Percentiles rank a stretch among this genome's conserved stretches.
Conservation (phyloP, 2,888 invertebrate species). For the Drosophila nigricruria region DNA sequence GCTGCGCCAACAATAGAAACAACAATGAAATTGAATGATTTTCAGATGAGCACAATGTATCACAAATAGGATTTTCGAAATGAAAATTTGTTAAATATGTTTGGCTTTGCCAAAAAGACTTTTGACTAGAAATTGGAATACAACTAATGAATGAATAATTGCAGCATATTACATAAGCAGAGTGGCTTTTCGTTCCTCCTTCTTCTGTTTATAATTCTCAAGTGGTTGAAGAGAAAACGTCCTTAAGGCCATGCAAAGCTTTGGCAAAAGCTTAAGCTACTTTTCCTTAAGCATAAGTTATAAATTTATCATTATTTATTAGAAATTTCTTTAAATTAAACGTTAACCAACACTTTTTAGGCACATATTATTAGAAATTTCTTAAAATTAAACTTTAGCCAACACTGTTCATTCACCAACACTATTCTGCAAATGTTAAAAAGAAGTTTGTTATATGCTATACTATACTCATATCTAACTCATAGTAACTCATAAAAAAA, state of each 20-base stretch:
- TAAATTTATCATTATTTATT: not conserved
- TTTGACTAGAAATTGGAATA: not conserved
- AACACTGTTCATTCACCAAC: too few relatives aligned
- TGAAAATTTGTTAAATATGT: conserved; percentile 3
- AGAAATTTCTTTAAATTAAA: not conserved
- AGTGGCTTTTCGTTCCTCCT: not conserved
- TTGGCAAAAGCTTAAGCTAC: too few relatives aligned
- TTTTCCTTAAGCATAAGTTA: not conserved
- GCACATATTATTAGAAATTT: not conserved
- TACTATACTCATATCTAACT: too few relatives aligned
- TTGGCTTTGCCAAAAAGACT: not conserved
- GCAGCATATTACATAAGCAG: not conserved
- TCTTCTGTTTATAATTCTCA: not conserved
- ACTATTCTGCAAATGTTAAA: too few relatives aligned
- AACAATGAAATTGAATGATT: conserved; percentile 31
- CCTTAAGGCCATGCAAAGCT: not conserved
- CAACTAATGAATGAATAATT: conserved; percentile 3
- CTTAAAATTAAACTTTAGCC: not conserved
- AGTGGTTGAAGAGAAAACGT: not conserved
- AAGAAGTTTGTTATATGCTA: too few relatives aligned
- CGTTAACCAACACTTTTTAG: not conserved
- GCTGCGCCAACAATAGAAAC: conserved; percentile 23
- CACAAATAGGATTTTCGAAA: not conserved
- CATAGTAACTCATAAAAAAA: too few relatives aligned
- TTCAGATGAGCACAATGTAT: conserved; percentile 8